These are phyloP conservation scores for Chunga burmeisteri DNA, from an alignment of 2,113 vertebrate species.

Conservation along the genomic window DNA sequence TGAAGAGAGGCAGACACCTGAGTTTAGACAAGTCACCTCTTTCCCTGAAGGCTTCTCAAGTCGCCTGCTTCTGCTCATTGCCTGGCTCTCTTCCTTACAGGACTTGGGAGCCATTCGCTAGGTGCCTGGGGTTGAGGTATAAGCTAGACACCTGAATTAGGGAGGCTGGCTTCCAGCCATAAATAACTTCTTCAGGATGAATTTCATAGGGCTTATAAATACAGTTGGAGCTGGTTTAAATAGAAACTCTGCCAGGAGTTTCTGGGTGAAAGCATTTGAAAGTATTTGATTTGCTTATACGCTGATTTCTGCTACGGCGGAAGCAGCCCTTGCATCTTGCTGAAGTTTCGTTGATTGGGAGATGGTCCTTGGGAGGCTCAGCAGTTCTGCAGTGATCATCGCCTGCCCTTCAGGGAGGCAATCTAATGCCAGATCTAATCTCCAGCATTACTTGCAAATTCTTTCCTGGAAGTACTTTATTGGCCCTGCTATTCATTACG, in stretches of 20 bases:
- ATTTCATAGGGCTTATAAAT: constrained; percentile 54
- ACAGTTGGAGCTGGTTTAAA: constrained; percentile 36
- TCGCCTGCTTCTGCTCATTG: background rate
- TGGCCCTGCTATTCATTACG: background rate
- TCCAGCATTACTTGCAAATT: background rate
- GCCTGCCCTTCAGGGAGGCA: background rate
- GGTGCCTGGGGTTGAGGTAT: background rate
- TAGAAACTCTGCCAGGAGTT: background rate
- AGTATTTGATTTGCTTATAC: constrained; percentile 26
- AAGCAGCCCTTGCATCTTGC: background rate
- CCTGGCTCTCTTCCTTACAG: background rate
- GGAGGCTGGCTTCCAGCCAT: background rate
- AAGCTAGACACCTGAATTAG: constrained; percentile 4
- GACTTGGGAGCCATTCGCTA: fast-evolving
- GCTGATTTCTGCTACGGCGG: background rate
- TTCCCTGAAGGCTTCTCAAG: background rate
- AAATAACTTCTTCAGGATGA: constrained; percentile 16
- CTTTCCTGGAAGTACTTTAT: background rate
- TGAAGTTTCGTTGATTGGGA: constrained; percentile 26
- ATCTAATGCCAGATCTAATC: background rate
- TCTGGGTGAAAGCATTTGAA: constrained; percentile 27
- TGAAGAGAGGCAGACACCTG: background rate
- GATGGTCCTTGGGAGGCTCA: background rate
- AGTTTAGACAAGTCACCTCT: background rate
- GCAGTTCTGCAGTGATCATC: constrained; percentile 11